A percentile compares a stretch with the other conserved stretches of the same genome.
Conservation (phyloP, 2,888 invertebrate species). For the Pelosia muscerda region DNA sequence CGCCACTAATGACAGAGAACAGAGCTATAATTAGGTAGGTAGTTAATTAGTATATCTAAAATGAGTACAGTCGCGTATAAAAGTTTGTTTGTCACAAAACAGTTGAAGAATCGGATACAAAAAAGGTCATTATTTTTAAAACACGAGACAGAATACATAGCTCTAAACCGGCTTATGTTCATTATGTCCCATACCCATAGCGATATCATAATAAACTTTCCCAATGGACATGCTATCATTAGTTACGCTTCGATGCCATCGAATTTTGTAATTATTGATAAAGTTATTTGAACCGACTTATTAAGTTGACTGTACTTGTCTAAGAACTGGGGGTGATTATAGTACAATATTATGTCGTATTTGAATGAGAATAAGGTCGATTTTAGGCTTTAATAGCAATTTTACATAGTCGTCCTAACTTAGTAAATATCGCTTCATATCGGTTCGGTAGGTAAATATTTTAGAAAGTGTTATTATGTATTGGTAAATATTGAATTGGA, state of each 20-base stretch:
- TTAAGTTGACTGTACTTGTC: conserved; percentile 56
- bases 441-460: no score
- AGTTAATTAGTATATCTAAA: not conserved
- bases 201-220: conserved; percentile 33
- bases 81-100: not conserved
- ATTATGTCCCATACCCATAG: conserved; percentile 23
- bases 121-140: conserved; percentile 11
- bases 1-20: not conserved
- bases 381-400: no score
- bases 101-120: not conserved
- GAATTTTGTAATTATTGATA: conserved; percentile 52
- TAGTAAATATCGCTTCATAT: no score
- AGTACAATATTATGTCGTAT: conserved; percentile 11
- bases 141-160: conserved; percentile 18
- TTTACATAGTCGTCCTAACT: no score
- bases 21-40: not conserved
- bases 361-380: no score
- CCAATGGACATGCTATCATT: conserved; percentile 44
- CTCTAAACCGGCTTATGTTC: conserved; percentile 18
- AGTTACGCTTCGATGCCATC: conserved; percentile 56
- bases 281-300: conserved; percentile 54
- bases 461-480: no score
- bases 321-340: conserved; percentile 49
- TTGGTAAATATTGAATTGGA: no score
- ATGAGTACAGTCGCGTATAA: not conserved